Conservation (phyloP, 1,140 invertebrate genomes). For the Dryas iulia region DNA sequence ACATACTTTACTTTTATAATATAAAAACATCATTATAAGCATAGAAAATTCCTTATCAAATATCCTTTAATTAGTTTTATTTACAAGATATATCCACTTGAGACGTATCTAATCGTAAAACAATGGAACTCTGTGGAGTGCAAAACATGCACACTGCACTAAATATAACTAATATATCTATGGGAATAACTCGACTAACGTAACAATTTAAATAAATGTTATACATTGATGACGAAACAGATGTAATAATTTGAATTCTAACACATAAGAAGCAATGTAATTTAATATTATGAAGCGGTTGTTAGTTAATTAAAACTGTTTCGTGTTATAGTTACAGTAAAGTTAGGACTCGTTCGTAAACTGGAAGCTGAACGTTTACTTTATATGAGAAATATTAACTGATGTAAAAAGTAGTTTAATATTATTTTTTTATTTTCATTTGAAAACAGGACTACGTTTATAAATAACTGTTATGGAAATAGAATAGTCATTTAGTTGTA, state of each 20-base stretch:
- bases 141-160: conserved; percentile 46
- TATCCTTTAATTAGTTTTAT: conserved; percentile 35
- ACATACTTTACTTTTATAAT: no score
- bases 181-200: neutral
- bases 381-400: neutral
- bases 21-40: neutral
- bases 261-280: neutral
- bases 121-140: conserved; percentile 41
- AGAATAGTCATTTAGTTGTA: neutral
- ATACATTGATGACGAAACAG: conserved; percentile 7
- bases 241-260: neutral
- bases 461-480: neutral
- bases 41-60: conserved; percentile 21
- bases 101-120: conserved; percentile 33
- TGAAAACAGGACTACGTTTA: neutral
- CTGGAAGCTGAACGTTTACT: neutral
- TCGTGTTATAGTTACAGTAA: neutral
- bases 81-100: conserved; percentile 29
- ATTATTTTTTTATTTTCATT: neutral
- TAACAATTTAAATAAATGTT: neutral
- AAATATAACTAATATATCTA: conserved; percentile 24
- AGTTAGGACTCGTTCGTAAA: neutral
- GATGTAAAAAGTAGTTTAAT: neutral
- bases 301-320: neutral
- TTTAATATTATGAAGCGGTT: neutral